Evolutionary conservation across 1,140 invertebrate genomes (phyloP), one percentile per base, ranked within the genome.

Genomic region (Liolophura sinensis): DNA sequence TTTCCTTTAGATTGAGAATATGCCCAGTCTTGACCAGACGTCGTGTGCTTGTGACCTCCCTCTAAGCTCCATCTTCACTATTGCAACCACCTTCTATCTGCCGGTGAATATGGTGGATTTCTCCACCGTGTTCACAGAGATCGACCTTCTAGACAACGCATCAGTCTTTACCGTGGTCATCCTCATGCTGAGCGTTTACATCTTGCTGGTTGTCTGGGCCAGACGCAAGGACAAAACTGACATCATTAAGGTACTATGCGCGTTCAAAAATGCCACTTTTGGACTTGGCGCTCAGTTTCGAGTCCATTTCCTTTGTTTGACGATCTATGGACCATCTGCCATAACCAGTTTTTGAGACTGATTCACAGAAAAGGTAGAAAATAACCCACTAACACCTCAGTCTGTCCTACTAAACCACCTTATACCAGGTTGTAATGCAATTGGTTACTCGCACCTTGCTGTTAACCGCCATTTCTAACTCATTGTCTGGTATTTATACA

Each of bases 81-180:
- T 78, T 64, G 73, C 63, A 56, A 74, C 67, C 62, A 63, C 72
- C 5, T 87, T 87, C 67, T 85, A 87, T 62, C 82, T 87, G 0
- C 77, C 82, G 57, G 86, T 86, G 1, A 88, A 88, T 68, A 84
- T 85, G 14, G 86, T 88, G 9, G 86, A 88, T 73, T 88, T 88
- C 68, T 72, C 65, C 9, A 86, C 87, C 54, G 85, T 88, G 0
- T 88, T 87, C 72, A 66, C 70, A 20, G 73, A 77, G 60, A 80
- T 82, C 61, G 73, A 72, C 62, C 65, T 77, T 20, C 18, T 54
- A n/a, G 73, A 78, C 56, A 78, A 80, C 62, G 76, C 80, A n/a
- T 72, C 78, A 1, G 79, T 83, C 1, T 75, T 81, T 50, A 69
- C 63, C 1, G 85, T 82, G 5, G 78, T 88, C 15, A 84, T 87